These are phyloP conservation scores for Drosophila ercepeae DNA, from an alignment of 1,140 invertebrate species.

Conservation along the genomic window DNA sequence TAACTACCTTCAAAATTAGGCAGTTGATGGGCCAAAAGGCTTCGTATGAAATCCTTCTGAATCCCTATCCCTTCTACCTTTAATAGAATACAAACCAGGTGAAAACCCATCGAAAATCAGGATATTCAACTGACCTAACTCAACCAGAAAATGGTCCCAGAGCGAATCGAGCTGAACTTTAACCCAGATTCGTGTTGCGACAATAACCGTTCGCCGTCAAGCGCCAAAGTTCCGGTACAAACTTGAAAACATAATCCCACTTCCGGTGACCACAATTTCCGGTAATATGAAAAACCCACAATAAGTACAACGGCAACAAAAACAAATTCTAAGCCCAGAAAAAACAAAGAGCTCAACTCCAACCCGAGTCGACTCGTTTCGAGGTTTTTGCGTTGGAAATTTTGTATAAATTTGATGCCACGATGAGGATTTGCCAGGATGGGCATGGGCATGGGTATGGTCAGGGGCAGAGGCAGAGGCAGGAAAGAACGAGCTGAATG, in stretches of 20 bases:
- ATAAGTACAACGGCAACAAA: constrained; percentile 37
- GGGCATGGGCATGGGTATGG: no score
- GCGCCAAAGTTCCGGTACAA: constrained; percentile 66
- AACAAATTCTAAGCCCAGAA: constrained; percentile 47
- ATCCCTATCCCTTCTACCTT: no score
- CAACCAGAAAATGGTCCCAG: constrained; percentile 22
- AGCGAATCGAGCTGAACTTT: constrained; percentile 16
- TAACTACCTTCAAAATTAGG: no score
- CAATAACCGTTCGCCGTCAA: constrained; percentile 42
- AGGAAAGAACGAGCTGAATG: constrained; percentile 44
- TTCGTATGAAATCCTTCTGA: no score
- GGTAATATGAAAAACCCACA: constrained; percentile 79
- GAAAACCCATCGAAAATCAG: constrained; percentile 21
- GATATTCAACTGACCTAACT: constrained; percentile 45
- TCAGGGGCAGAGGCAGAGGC: no score
- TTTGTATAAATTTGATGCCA: constrained; percentile 77
- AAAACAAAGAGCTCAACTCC: constrained; percentile 61
- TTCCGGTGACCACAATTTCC: constrained; percentile 77
- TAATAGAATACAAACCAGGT: background rate
- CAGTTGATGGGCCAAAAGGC: no score
- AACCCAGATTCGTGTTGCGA: constrained; percentile 42
- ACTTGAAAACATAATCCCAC: constrained; percentile 80
- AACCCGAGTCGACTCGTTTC: constrained; percentile 22
- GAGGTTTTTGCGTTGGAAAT: constrained; percentile 60
- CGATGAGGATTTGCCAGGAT: constrained; percentile 56